These are phyloP conservation scores for Sphenopsis melanotis DNA, from an alignment of 2,797 vertebrate genomes.

Conservation along the genomic window DNA sequence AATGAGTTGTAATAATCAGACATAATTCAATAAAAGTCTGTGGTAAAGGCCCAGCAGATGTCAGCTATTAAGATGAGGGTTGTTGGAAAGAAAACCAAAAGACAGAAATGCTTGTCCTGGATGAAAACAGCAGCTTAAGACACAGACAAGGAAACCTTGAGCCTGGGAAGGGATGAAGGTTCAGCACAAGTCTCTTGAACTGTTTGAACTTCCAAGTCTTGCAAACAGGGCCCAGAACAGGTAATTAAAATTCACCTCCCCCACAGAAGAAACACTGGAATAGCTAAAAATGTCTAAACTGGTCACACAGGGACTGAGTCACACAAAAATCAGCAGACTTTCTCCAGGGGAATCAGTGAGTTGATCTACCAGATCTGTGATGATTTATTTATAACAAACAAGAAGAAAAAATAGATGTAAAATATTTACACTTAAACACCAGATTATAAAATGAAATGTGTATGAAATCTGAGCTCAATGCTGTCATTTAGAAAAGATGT, in stretches of 20 bases:
- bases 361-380: not conserved
- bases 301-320: not conserved
- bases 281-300: not conserved
- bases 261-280: not conserved
- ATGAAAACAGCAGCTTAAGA: not conserved
- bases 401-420: not conserved
- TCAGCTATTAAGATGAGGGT: not conserved
- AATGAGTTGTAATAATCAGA: not conserved
- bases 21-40: rapidly evolving
- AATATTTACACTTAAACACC: not conserved
- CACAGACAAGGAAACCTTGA: not conserved
- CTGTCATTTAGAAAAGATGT: not conserved
- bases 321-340: not conserved
- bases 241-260: not conserved
- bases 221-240: not conserved
- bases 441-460: not conserved
- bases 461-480: not conserved
- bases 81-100: not conserved
- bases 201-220: not conserved
- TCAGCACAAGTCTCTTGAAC: not conserved
- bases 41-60: not conserved
- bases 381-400: not conserved
- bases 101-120: not conserved
- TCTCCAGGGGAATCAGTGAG: not conserved
- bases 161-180: not conserved